Percentiles rank a stretch among this genome's conserved stretches.
Evolutionary conservation across 2,888 invertebrate species (phyloP).

Genomic region (Cataglyphis altisquamis): DNA sequence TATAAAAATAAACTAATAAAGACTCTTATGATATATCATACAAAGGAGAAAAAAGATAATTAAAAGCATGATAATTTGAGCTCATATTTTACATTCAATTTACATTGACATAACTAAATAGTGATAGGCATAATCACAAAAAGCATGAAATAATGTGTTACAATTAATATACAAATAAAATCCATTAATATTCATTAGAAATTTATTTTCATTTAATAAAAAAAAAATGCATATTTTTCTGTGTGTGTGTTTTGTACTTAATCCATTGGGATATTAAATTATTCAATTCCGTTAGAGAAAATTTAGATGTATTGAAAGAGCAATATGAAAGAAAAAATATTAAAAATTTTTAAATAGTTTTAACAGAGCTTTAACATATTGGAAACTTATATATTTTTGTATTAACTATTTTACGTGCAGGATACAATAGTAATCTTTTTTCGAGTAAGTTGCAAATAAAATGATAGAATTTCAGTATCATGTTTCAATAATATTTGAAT

Average conservation of each 20-base stretch:
- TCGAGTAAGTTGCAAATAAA: not conserved
- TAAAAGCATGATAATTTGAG: too few species aligned
- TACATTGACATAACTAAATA: too few species aligned
- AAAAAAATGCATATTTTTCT: not conserved
- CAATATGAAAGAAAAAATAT: not conserved
- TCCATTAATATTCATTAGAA: not conserved
- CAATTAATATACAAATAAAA: not conserved
- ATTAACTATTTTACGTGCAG: not conserved
- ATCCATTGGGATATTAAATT: not conserved
- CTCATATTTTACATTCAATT: too few species aligned
- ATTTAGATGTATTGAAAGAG: not conserved
- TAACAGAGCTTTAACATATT: not conserved
- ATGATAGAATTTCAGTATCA: not conserved
- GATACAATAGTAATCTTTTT: not conserved
- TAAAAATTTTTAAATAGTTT: not conserved
- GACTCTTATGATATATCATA: too few species aligned
- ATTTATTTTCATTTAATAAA: slow-evolving; percentile 6
- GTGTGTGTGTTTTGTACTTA: not conserved
- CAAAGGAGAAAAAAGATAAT: too few species aligned
- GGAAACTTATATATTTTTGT: not conserved
- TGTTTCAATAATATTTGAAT: not conserved
- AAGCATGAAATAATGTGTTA: not conserved
- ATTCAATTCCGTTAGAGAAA: not conserved
- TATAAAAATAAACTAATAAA: too few species aligned
- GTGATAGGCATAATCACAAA: too few species aligned